Evolutionary conservation across 2,113 vertebrate genomes (phyloP).

Genomic region (Merops nubicus): DNA sequence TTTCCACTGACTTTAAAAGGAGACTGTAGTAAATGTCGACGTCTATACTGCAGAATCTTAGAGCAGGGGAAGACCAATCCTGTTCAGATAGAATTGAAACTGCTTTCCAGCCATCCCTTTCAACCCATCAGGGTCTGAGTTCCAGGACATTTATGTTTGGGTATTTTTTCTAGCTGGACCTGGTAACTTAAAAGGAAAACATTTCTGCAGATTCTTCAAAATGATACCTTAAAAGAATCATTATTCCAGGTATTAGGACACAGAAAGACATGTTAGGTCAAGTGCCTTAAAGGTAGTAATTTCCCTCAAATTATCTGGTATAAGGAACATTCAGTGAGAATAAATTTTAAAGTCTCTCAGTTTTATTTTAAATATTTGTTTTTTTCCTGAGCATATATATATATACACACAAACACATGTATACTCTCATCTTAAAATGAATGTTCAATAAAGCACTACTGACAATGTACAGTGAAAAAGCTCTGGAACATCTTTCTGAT

Average conservation of each 20-base stretch:
- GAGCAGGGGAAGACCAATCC: background rate
- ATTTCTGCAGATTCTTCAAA: background rate
- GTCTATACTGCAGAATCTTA: background rate
- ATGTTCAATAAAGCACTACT: background rate
- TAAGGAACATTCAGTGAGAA: background rate
- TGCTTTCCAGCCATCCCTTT: background rate
- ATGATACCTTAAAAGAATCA: rapidly evolving
- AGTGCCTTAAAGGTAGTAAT: background rate
- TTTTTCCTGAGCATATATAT: background rate
- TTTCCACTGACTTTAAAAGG: background rate
- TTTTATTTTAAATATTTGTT: background rate
- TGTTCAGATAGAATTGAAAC: background rate
- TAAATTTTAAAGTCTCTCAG: background rate
- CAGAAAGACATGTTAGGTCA: background rate
- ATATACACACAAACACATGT: background rate
- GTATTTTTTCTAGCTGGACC: background rate
- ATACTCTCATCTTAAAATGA: background rate
- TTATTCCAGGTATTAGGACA: background rate
- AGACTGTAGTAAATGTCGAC: background rate
- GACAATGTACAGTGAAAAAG: background rate
- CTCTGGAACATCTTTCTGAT: background rate
- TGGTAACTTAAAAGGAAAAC: background rate
- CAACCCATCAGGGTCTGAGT: background rate
- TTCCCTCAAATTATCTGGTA: background rate
- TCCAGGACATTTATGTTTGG: background rate